A percentile compares a stretch with the other conserved stretches of the same genome.
phyloP scores from a whole-genome alignment of 35 echinoderm and acorn worm species.

The Strongylocentrotus purpuratus region DNA sequence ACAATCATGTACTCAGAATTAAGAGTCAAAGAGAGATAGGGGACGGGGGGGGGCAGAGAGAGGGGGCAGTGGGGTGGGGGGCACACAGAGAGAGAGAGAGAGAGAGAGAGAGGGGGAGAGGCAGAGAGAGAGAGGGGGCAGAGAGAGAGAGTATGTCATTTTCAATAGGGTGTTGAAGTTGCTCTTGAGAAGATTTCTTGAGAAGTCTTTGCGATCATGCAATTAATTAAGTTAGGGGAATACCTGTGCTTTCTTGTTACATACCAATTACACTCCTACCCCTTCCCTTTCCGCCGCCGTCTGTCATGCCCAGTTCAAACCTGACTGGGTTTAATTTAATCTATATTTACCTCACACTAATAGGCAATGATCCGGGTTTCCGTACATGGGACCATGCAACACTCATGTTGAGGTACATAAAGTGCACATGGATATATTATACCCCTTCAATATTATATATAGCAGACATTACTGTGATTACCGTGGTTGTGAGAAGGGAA shows the following conservation, averaged over 20 bases:
- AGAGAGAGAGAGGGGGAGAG: too few relatives aligned
- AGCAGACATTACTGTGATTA: background rate
- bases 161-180: too few relatives aligned
- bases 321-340: background rate
- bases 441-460: background rate
- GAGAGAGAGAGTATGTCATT: too few relatives aligned
- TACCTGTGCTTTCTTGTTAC: too few relatives aligned
- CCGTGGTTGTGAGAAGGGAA: background rate
- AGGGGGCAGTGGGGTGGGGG: background rate
- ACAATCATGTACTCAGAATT: background rate
- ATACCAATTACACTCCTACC: background rate
- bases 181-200: too few relatives aligned
- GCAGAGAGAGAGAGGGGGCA: too few relatives aligned
- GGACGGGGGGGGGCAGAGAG: background rate
- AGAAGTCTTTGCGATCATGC: too few relatives aligned
- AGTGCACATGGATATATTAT: background rate
- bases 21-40: background rate
- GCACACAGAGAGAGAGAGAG: too few relatives aligned
- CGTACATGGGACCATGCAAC: background rate
- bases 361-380: background rate
- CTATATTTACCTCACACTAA: conserved; percentile 5
- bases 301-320: background rate
- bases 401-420: background rate
- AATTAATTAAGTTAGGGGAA: too few relatives aligned
- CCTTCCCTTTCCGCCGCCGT: background rate